phyloP scores from a whole-genome alignment of 2,797 vertebrate species.

The Merluccius polli region DNA sequence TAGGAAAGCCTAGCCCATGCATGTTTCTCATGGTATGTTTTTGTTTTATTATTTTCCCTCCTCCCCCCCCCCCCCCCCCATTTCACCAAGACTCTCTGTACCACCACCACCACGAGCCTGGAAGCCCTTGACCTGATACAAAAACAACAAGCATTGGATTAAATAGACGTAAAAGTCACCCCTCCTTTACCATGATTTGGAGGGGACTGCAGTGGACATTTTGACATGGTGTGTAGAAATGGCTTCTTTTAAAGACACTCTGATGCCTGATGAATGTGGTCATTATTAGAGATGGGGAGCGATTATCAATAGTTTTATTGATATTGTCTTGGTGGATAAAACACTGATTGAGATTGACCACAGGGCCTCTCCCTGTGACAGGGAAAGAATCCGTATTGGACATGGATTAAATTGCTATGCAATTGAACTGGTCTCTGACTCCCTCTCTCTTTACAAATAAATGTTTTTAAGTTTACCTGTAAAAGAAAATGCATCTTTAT shows the following conservation, averaged over 20 bases:
- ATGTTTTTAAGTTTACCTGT: slow-evolving; percentile 73
- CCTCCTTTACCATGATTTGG: slow-evolving; percentile 70
- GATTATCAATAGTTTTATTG: slow-evolving; percentile 76
- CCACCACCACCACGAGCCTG: slow-evolving; percentile 67
- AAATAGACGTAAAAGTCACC: slow-evolving; percentile 55
- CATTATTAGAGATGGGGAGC: slow-evolving; percentile 73
- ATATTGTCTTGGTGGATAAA: slow-evolving; percentile 72
- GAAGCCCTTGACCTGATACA: slow-evolving; percentile 69
- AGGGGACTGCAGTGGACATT: slow-evolving; percentile 66
- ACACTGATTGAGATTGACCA: slow-evolving; percentile 71
- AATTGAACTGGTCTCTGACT: slow-evolving; percentile 82
- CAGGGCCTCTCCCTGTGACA: slow-evolving; percentile 74
- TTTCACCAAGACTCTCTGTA: slow-evolving; percentile 66
- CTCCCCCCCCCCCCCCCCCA: slow-evolving; percentile 41
- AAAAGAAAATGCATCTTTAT: slow-evolving; percentile 65
- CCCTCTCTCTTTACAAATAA: slow-evolving; percentile 72
- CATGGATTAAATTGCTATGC: slow-evolving; percentile 85
- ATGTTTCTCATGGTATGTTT: slow-evolving; percentile 72
- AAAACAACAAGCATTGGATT: slow-evolving; percentile 62
- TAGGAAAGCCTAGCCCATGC: slow-evolving; percentile 73
- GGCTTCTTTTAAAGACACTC: slow-evolving; percentile 69
- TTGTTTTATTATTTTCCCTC: neutral
- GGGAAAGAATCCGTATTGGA: slow-evolving; percentile 76
- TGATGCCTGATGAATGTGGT: slow-evolving; percentile 70
- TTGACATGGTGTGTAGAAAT: slow-evolving; percentile 66